These are phyloP conservation scores for Tachycineta bicolor DNA, from an alignment of 2,113 vertebrate species.

Conservation along the genomic window DNA sequence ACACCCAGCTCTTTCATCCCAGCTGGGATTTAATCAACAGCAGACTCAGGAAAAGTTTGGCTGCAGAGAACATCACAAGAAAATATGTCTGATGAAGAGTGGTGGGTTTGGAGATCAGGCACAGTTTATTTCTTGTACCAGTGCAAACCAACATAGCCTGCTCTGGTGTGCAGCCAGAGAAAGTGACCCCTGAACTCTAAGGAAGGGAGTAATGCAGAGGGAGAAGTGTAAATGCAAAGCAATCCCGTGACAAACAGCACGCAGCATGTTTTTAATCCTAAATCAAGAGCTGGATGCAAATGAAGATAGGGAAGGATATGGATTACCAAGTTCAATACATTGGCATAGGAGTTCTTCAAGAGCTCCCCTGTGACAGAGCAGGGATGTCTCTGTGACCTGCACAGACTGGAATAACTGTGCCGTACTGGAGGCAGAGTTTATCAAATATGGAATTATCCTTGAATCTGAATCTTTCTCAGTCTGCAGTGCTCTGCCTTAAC, in stretches of 20 bases:
- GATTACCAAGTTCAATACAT: background rate
- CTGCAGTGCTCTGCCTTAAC: background rate
- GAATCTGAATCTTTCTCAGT: background rate
- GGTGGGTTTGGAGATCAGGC: background rate
- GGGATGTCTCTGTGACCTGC: background rate
- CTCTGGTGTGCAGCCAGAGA: background rate
- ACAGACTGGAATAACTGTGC: background rate
- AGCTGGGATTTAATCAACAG: background rate
- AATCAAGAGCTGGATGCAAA: background rate
- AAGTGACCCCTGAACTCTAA: background rate
- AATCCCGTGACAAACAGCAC: background rate
- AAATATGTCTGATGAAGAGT: background rate
- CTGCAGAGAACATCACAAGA: background rate
- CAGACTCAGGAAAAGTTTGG: background rate
- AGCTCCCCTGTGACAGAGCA: background rate
- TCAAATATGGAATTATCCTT: background rate
- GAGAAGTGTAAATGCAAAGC: background rate
- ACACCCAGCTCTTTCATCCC: background rate
- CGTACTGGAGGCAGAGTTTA: background rate
- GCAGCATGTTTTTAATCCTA: background rate
- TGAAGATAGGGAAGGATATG: background rate
- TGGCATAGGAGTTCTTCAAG: background rate
- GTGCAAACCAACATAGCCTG: background rate
- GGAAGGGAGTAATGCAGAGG: background rate
- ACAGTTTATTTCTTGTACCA: background rate